Percentiles rank a stretch among this genome's conserved stretches.
Conservation (phyloP, 1,140 invertebrate genomes). For the Lamellibrachia luymesi region DNA sequence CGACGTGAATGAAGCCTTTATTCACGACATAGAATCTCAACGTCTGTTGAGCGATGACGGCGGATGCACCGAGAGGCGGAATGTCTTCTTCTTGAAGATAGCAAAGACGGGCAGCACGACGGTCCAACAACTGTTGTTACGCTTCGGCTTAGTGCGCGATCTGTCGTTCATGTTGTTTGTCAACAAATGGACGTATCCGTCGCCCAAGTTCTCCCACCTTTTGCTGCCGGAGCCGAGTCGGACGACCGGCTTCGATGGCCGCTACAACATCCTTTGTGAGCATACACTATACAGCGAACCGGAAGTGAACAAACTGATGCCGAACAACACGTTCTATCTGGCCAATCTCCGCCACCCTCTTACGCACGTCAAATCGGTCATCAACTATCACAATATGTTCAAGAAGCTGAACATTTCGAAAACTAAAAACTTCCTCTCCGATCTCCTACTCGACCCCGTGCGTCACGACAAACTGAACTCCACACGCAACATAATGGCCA, state of each 20-base stretch:
- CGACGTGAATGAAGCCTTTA: not conserved
- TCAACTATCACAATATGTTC: not conserved
- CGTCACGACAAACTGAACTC: not conserved
- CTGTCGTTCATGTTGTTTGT: constrained; percentile 6
- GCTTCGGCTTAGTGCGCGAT: constrained; percentile 8
- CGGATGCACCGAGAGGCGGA: not conserved
- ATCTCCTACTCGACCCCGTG: not conserved
- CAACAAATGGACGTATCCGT: not conserved
- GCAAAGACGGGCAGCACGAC: constrained; percentile 3
- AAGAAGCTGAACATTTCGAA: not conserved
- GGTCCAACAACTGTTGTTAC: constrained; percentile 5
- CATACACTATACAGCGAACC: constrained; percentile 8
- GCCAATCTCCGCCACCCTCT: constrained; percentile 11
- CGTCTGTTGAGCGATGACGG: not conserved
- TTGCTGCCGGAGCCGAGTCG: not conserved
- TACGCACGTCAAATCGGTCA: not conserved
- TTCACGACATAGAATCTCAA: not conserved
- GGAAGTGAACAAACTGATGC: not conserved
- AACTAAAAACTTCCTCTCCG: not conserved
- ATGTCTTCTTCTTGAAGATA: constrained; percentile 13
- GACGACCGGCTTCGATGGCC: not conserved
- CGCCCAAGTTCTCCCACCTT: not conserved
- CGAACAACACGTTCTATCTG: not conserved
- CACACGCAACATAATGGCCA: not conserved
- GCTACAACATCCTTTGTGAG: not conserved